Evolutionary conservation across 2,888 invertebrate genomes (phyloP).

Genomic region (Scotopteryx bipunctaria): DNA sequence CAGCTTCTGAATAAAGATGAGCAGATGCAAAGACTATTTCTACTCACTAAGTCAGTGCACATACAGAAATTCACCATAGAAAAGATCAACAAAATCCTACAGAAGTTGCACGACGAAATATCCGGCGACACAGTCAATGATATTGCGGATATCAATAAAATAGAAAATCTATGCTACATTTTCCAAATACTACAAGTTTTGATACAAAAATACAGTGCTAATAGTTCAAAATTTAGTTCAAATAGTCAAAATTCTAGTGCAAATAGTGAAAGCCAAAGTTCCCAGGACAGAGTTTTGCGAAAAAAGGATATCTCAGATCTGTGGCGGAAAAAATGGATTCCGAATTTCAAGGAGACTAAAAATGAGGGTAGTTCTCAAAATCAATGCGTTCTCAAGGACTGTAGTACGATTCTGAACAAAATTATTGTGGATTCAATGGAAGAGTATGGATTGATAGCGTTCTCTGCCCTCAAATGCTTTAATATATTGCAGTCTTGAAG

Average conservation of each 20-base stretch:
- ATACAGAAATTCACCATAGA: conserved; percentile 62
- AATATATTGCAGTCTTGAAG: conserved; percentile 58
- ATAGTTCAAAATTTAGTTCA: conserved; percentile 31
- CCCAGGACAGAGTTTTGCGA: conserved; percentile 50
- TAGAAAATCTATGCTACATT: conserved; percentile 62
- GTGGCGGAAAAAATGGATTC: conserved; percentile 71
- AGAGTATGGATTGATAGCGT: conserved; percentile 65
- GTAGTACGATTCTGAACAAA: conserved; percentile 62
- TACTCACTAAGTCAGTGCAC: conserved; percentile 62
- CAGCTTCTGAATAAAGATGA: conserved; percentile 67
- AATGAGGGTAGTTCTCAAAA: conserved; percentile 45
- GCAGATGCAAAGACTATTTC: conserved; percentile 51
- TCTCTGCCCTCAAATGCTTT: conserved; percentile 66
- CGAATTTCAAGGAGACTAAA: conserved; percentile 41
- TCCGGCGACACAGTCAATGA: conserved; percentile 46
- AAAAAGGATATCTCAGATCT: conserved; percentile 61
- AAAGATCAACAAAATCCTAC: conserved; percentile 55
- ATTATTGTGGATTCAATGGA: conserved; percentile 63
- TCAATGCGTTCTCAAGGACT: conserved; percentile 50
- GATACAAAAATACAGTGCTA: conserved; percentile 49
- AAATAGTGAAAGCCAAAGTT: no score
- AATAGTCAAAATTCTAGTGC: conserved; percentile 32
- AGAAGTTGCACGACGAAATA: conserved; percentile 44
- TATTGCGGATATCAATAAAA: conserved; percentile 44
- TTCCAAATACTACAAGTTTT: conserved; percentile 62